These are phyloP conservation scores for Lepus americanus DNA, from an alignment of 2,113 vertebrate genomes.

Conservation along the genomic window DNA sequence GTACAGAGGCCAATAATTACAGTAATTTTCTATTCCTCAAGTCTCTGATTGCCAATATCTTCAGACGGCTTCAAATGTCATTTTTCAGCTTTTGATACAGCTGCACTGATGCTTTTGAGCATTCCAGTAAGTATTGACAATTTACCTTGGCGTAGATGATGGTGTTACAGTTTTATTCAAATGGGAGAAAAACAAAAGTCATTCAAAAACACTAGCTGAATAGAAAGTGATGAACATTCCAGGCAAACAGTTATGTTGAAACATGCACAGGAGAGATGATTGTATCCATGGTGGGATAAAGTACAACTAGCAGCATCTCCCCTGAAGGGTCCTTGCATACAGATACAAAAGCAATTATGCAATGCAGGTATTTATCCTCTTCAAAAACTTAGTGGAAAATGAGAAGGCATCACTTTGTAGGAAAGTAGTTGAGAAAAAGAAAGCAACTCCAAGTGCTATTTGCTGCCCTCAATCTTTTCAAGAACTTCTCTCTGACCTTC, in stretches of 20 bases:
- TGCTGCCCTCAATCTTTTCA: conserved; percentile 71
- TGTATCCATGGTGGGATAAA: background rate
- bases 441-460: conserved; percentile 61
- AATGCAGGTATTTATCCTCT: background rate
- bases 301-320: background rate
- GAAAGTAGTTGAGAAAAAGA: conserved; percentile 38
- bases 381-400: conserved; percentile 32
- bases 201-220: conserved; percentile 66
- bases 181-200: conserved; percentile 65
- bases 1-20: conserved; percentile 70
- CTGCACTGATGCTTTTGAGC: conserved; percentile 73
- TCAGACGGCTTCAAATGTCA: conserved; percentile 67
- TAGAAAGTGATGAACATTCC: conserved; percentile 51
- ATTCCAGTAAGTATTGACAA: conserved; percentile 75
- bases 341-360: conserved; percentile 45
- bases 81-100: conserved; percentile 62
- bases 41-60: conserved; percentile 73
- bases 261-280: conserved; percentile 43
- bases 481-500: conserved; percentile 51
- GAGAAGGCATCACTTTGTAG: background rate
- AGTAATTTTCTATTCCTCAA: conserved; percentile 76
- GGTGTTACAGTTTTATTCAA: conserved; percentile 78
- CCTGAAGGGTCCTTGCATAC: background rate
- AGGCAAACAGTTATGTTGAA: conserved; percentile 32
- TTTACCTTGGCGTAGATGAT: conserved; percentile 76